phyloP scores from a whole-genome alignment of 2,113 vertebrate genomes.

The Hipposideros armiger region DNA sequence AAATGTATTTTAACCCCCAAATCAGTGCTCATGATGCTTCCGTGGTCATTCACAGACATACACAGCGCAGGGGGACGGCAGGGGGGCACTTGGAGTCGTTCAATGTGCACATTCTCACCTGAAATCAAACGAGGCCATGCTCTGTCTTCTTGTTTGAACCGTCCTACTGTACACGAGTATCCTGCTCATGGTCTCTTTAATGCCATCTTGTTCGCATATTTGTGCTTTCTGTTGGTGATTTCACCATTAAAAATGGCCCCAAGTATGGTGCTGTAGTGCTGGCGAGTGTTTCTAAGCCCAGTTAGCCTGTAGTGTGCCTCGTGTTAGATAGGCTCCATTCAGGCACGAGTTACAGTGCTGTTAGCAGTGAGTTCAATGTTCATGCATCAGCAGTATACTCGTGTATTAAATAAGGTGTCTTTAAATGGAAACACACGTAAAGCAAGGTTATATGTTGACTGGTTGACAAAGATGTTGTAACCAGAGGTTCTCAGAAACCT shows the following conservation, averaged over 20 bases:
- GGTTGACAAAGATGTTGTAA: neutral
- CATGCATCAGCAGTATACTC: neutral
- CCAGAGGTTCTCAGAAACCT: neutral
- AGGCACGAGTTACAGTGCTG: neutral
- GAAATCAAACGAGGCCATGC: neutral
- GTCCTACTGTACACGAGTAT: neutral
- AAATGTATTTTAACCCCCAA: neutral
- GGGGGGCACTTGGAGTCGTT: too few species aligned
- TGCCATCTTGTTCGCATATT: neutral
- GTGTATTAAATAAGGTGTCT: neutral
- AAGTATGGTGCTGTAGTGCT: neutral
- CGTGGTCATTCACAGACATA: neutral
- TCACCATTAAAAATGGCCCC: neutral
- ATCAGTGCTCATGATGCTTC: neutral
- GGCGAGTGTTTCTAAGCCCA: neutral
- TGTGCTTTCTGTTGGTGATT: neutral
- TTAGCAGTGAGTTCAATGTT: neutral
- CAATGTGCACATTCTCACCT: rapidly evolving
- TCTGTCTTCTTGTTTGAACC: neutral
- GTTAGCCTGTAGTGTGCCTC: too few species aligned
- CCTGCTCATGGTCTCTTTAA: neutral
- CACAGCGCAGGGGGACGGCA: too few species aligned
- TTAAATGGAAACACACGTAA: neutral
- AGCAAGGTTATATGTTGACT: neutral
- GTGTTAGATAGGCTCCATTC: neutral